A percentile compares a stretch with the other conserved stretches of the same genome.
These are phyloP conservation scores for Anastrepha obliqua DNA, from an alignment of 1,140 invertebrate genomes.

Conservation along the genomic window DNA sequence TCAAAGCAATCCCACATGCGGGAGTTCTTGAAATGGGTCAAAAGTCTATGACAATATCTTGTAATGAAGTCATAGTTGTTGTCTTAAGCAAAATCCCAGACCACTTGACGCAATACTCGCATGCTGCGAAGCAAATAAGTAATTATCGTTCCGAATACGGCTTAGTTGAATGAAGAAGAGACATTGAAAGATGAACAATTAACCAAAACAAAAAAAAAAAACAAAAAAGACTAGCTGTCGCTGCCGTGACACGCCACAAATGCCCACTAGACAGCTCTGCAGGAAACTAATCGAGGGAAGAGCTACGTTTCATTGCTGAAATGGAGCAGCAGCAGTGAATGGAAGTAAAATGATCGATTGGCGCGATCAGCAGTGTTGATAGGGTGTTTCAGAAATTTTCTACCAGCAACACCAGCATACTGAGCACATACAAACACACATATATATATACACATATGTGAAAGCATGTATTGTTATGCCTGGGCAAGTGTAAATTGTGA, in stretches of 20 bases:
- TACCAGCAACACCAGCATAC: not conserved
- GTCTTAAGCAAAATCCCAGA: slow-evolving; percentile 12
- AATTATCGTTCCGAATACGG: not conserved
- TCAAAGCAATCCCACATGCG: slow-evolving; percentile 49
- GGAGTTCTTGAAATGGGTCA: slow-evolving; percentile 72
- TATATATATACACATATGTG: not conserved
- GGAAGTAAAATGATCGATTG: slow-evolving; percentile 35
- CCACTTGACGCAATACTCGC: slow-evolving; percentile 36
- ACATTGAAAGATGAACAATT: slow-evolving; percentile 20
- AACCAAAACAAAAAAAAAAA: no score
- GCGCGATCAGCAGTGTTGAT: slow-evolving; percentile 35
- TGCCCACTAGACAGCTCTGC: not conserved
- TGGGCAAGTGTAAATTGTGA: not conserved
- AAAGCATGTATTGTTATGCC: not conserved
- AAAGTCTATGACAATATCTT: slow-evolving; percentile 68
- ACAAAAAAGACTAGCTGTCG: not conserved
- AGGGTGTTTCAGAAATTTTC: slow-evolving; percentile 5
- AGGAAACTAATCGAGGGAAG: not conserved
- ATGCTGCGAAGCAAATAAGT: not conserved
- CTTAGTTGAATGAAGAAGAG: not conserved
- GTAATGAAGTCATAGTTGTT: not conserved
- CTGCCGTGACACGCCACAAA: not conserved
- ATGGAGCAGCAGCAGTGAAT: not conserved
- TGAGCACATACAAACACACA: not conserved
- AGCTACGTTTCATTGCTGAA: slow-evolving; percentile 27